Conservation (phyloP, 2,113 vertebrate species). For the Dicentrarchus labrax region DNA sequence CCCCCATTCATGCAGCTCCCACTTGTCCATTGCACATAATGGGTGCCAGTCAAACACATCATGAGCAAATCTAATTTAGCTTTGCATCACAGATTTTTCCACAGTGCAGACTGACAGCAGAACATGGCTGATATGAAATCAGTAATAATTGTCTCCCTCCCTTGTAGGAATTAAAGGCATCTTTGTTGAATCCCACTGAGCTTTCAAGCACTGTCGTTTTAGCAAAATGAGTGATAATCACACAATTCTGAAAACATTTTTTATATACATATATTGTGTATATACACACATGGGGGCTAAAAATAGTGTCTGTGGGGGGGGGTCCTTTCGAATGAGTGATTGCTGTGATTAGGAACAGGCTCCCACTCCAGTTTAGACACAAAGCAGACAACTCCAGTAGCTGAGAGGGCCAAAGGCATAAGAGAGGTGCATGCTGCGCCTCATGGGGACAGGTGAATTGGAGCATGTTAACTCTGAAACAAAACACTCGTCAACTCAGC, state of each 20-base stretch:
- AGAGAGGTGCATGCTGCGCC: conserved; percentile 62
- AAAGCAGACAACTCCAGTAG: conserved; percentile 61
- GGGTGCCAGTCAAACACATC: conserved; percentile 63
- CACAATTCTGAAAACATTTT: conserved; percentile 48
- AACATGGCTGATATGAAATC: conserved; percentile 62
- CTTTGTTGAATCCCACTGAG: conserved; percentile 47
- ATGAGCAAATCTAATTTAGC: conserved; percentile 63
- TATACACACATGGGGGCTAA: conserved; percentile 36
- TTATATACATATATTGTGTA: neutral
- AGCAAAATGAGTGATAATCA: conserved; percentile 63
- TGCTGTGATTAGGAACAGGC: conserved; percentile 67
- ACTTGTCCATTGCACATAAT: conserved; percentile 61
- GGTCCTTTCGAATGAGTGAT: conserved; percentile 62
- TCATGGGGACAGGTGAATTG: conserved; percentile 80
- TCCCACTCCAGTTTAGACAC: conserved; percentile 64
- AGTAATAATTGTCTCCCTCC: conserved; percentile 56
- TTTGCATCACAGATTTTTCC: conserved; percentile 56
- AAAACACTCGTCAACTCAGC: conserved; percentile 74
- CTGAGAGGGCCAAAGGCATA: conserved; percentile 55
- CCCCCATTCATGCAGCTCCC: conserved; percentile 52
- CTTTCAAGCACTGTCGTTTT: conserved; percentile 50
- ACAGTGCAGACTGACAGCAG: conserved; percentile 48
- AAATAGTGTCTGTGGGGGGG: conserved; percentile 50
- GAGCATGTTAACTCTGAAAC: conserved; percentile 80
- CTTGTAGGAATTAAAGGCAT: conserved; percentile 36